phyloP scores from a whole-genome alignment of 2,113 vertebrate species.

The Phyllostomus hastatus region DNA sequence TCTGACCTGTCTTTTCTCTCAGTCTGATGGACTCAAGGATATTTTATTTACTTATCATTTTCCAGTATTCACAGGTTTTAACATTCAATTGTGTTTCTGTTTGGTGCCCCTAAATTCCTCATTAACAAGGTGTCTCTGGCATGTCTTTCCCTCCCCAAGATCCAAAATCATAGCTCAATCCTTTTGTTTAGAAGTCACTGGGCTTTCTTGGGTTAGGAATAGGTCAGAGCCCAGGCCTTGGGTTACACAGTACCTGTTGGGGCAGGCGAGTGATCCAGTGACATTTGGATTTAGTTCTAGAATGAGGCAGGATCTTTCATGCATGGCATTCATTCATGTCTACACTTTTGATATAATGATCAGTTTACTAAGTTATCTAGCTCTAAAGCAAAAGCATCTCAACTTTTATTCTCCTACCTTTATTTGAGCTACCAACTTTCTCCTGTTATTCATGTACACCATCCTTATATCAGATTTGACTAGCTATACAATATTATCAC shows the following conservation, averaged over 20 bases:
- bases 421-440: neutral
- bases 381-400: neutral
- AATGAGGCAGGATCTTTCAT: neutral
- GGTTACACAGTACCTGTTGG: neutral
- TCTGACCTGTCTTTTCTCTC: neutral
- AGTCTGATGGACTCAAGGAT: neutral
- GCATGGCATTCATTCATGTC: neutral
- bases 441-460: neutral
- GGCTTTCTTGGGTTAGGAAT: neutral
- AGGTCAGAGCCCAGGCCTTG: neutral
- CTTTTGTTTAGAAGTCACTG: neutral
- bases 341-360: neutral
- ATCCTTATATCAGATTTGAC: neutral
- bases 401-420: neutral
- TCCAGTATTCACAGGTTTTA: neutral
- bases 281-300: neutral
- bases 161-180: neutral
- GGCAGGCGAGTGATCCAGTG: neutral
- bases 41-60: neutral
- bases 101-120: neutral
- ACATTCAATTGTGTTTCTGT: neutral
- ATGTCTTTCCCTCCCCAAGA: neutral
- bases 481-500: neutral
- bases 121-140: neutral
- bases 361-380: neutral